These are phyloP conservation scores for Poeciliopsis turneri DNA, from an alignment of 2,797 vertebrate species.

Conservation along the genomic window DNA sequence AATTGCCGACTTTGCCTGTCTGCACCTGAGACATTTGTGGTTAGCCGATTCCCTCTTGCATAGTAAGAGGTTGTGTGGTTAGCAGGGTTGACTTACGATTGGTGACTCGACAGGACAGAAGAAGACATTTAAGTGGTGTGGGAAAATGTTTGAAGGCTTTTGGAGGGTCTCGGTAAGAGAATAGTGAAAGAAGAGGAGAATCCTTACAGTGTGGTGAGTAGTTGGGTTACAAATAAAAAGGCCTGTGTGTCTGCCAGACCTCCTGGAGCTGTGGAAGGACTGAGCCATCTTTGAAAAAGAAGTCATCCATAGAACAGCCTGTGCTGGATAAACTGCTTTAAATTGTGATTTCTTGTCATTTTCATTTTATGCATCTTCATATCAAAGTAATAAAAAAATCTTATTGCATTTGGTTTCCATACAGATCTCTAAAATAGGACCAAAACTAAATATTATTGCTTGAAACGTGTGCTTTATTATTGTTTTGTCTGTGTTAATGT, in stretches of 20 bases:
- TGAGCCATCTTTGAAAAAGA: slow-evolving; percentile 44
- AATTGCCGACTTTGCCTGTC: slow-evolving; percentile 21
- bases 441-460: background rate
- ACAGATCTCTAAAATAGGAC: background rate
- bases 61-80: slow-evolving; percentile 21
- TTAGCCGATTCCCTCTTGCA: slow-evolving; percentile 25
- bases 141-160: slow-evolving; percentile 56
- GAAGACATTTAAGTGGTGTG: slow-evolving; percentile 64
- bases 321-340: background rate
- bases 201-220: slow-evolving; percentile 30
- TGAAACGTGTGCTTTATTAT: background rate
- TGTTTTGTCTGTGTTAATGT: slow-evolving; percentile 15
- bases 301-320: slow-evolving; percentile 17
- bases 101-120: slow-evolving; percentile 19
- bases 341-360: background rate
- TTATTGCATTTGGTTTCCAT: background rate
- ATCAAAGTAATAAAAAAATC: background rate
- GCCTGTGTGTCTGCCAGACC: slow-evolving; percentile 33
- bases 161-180: slow-evolving; percentile 37
- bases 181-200: slow-evolving; percentile 40
- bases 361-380: background rate
- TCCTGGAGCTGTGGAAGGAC: slow-evolving; percentile 44
- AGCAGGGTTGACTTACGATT: slow-evolving; percentile 30
- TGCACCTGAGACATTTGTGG: slow-evolving; percentile 34
- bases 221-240: slow-evolving; percentile 48